Percentiles rank a stretch among this genome's conserved stretches.
These are phyloP conservation scores for Lasioglossum leucozonium DNA, from an alignment of 2,888 invertebrate species.

Conservation along the genomic window DNA sequence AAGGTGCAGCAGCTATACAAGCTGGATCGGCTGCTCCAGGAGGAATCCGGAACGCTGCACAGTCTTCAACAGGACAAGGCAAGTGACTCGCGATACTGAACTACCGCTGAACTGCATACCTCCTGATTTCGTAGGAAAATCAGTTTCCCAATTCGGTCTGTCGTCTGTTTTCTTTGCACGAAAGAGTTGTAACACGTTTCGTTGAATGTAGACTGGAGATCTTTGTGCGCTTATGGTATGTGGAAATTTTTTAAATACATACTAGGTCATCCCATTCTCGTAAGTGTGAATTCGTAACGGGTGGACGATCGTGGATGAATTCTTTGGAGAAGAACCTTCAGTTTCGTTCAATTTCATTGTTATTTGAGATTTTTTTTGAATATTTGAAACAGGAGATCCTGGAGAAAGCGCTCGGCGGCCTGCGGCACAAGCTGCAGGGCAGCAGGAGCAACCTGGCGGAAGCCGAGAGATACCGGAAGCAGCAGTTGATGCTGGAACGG, in stretches of 20 bases:
- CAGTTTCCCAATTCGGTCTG: background rate
- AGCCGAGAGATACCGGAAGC: slow-evolving; percentile 89
- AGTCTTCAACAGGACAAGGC: slow-evolving; percentile 91
- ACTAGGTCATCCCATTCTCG: background rate
- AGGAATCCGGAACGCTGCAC: slow-evolving; percentile 90
- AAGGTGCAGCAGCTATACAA: slow-evolving; percentile 92
- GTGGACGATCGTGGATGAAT: too few species aligned
- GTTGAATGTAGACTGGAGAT: background rate
- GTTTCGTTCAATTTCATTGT: background rate
- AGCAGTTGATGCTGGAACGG: slow-evolving; percentile 90
- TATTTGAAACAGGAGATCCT: slow-evolving; percentile 86
- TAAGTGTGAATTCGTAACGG: too few species aligned
- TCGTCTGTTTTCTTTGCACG: too few species aligned
- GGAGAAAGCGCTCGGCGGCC: slow-evolving; percentile 88
- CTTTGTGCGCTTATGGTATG: background rate
- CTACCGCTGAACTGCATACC: background rate
- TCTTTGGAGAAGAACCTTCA: background rate
- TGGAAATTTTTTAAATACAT: background rate
- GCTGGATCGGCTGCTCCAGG: slow-evolving; percentile 90
- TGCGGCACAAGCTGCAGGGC: slow-evolving; percentile 89
- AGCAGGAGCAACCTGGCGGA: slow-evolving; percentile 87
- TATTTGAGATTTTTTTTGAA: background rate
- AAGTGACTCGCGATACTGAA: slow-evolving; percentile 48
- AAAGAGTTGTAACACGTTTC: background rate
- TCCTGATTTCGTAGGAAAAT: too few species aligned